Percentiles rank a stretch among this genome's conserved stretches.
Evolutionary conservation across 2,797 vertebrate species (phyloP).

Genomic region (Sebastes cheni): DNA sequence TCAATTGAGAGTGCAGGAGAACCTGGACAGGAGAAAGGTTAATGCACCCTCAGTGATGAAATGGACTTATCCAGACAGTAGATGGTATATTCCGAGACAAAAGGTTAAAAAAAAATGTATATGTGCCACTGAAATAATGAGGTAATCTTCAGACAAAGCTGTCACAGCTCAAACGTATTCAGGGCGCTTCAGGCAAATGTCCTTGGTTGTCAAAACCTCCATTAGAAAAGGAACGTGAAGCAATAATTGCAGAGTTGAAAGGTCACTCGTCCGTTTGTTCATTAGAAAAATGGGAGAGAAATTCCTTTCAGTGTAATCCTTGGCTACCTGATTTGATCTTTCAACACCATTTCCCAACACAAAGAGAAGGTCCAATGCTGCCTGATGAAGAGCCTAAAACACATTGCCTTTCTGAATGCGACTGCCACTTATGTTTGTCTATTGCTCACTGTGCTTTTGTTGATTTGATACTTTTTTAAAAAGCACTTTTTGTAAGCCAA

Average conservation of each 20-base stretch:
- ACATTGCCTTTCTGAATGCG: background rate
- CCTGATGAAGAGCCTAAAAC: slow-evolving; percentile 3
- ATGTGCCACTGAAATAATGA: background rate
- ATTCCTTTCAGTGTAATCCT: slow-evolving; percentile 56
- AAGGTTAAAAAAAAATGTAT: background rate
- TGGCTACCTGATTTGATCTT: slow-evolving; percentile 37
- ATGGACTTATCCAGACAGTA: slow-evolving; percentile 16
- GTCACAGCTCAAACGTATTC: slow-evolving; percentile 41
- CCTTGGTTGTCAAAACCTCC: slow-evolving; percentile 62
- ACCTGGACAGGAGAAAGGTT: slow-evolving; percentile 39
- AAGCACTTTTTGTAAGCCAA: background rate
- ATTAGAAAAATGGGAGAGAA: slow-evolving; percentile 18
- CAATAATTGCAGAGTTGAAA: slow-evolving; percentile 59
- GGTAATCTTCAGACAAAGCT: slow-evolving; percentile 42
- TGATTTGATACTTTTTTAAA: slow-evolving; percentile 1
- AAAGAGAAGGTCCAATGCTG: slow-evolving; percentile 1
- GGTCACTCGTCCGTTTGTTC: slow-evolving; percentile 49
- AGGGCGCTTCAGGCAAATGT: slow-evolving; percentile 45
- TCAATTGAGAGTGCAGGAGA: slow-evolving; percentile 48
- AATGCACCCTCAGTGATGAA: slow-evolving; percentile 22
- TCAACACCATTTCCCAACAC: slow-evolving; percentile 29
- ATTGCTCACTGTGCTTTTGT: slow-evolving; percentile 12
- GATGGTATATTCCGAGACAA: slow-evolving; percentile 12
- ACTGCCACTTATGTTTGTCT: slow-evolving; percentile 1
- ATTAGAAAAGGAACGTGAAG: slow-evolving; percentile 54